Conservation (phyloP, 2,888 invertebrate genomes). For the Panzeria rudis region DNA sequence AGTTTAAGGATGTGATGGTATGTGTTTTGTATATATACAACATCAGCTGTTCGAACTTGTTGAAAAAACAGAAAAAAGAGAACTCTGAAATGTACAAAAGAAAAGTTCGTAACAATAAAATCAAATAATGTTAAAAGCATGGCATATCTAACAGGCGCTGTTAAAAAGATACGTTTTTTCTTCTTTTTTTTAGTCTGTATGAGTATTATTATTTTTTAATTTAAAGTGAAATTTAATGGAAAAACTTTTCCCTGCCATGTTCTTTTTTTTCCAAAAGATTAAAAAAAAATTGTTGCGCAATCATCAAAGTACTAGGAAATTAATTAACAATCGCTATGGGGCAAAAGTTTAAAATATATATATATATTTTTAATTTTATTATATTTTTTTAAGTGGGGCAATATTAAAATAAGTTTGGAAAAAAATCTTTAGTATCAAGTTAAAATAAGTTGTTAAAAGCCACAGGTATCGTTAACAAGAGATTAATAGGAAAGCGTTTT, state of each 20-base stretch:
- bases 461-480: neutral
- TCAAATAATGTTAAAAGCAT: slow-evolving; percentile 58
- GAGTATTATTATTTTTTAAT: slow-evolving; percentile 54
- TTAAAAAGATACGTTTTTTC: slow-evolving; percentile 25
- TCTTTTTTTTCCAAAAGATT: slow-evolving; percentile 12
- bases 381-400: neutral
- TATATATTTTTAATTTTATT: neutral
- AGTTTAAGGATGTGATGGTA: slow-evolving; percentile 30
- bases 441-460: neutral
- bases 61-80: slow-evolving; percentile 4
- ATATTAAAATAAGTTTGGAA: neutral
- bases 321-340: slow-evolving; percentile 51
- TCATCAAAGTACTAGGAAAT: slow-evolving; percentile 57
- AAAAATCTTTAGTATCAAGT: neutral
- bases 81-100: slow-evolving; percentile 33
- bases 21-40: slow-evolving; percentile 46
- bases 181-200: neutral
- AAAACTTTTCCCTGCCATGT: slow-evolving; percentile 45
- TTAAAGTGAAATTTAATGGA: slow-evolving; percentile 62
- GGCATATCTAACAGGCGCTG: slow-evolving; percentile 57
- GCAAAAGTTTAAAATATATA: slow-evolving; percentile 29
- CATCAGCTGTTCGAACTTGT: slow-evolving; percentile 65
- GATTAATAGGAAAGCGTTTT: neutral
- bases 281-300: slow-evolving; percentile 47
- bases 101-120: slow-evolving; percentile 65